Percentiles rank a stretch among this genome's conserved stretches.
phyloP scores from a whole-genome alignment of 1,140 invertebrate genomes.

The Drosophila eugracilis region DNA sequence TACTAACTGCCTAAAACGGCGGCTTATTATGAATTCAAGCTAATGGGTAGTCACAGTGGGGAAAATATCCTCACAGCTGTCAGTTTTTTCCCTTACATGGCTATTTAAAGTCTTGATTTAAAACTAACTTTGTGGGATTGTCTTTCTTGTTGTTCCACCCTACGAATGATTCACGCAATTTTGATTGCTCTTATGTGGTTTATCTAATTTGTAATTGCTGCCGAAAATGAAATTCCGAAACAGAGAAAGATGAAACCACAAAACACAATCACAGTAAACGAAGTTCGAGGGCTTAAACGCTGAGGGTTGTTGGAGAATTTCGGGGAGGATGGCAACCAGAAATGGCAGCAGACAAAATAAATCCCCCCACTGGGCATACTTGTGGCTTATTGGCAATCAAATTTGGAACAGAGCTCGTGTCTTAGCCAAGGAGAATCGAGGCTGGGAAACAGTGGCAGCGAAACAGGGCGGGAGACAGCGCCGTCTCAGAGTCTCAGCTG shows the following conservation, averaged over 20 bases:
- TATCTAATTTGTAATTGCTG: constrained; percentile 77
- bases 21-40: background rate
- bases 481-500: constrained; percentile 49
- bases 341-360: constrained; percentile 29
- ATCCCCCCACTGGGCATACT: constrained; percentile 69
- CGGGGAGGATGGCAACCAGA: background rate
- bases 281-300: constrained; percentile 4
- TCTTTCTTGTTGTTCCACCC: background rate
- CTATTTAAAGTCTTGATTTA: background rate
- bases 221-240: constrained; percentile 48
- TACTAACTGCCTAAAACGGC: background rate
- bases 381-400: constrained; percentile 73
- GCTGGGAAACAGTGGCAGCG: constrained; percentile 1
- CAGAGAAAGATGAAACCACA: constrained; percentile 27
- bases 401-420: constrained; percentile 48
- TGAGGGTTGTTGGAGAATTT: background rate
- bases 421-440: constrained; percentile 11
- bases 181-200: constrained; percentile 34
- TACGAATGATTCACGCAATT: constrained; percentile 40
- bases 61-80: no score
- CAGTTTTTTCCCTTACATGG: no score
- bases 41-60: background rate
- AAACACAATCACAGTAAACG: constrained; percentile 51
- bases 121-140: background rate
- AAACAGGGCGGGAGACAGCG: background rate